Percentiles rank a stretch among this genome's conserved stretches.
These are phyloP conservation scores for Tachystola acroxantha DNA, from an alignment of 2,888 invertebrate genomes.

Conservation along the genomic window DNA sequence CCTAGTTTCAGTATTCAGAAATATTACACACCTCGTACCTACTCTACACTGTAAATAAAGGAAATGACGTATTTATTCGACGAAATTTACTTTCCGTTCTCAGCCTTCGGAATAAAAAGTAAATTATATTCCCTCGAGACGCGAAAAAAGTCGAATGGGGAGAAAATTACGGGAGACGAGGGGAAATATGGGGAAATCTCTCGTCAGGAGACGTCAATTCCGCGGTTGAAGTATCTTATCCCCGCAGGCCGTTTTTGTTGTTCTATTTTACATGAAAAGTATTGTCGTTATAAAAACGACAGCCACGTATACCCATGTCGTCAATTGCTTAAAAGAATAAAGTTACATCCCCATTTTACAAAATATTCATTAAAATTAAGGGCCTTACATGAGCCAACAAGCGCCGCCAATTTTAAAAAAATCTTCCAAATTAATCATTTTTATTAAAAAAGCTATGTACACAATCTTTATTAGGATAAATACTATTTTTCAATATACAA, in stretches of 20 bases:
- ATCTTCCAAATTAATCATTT: too few species aligned
- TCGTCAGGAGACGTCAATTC: conserved; percentile 14
- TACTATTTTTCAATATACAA: too few species aligned
- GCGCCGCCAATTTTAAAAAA: too few species aligned
- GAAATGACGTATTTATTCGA: conserved; percentile 13
- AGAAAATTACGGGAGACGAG: conserved; percentile 23
- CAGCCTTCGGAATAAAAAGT: conserved; percentile 27
- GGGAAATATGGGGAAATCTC: conserved; percentile 26
- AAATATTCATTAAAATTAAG: too few species aligned
- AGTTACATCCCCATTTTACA: too few species aligned
- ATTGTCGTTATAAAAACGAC: not conserved
- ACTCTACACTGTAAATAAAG: not conserved
- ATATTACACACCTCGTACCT: not conserved
- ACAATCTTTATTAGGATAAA: too few species aligned
- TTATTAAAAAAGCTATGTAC: too few species aligned
- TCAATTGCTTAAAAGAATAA: too few species aligned
- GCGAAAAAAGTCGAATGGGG: conserved; percentile 23
- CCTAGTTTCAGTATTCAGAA: too few species aligned
- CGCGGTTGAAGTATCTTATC: conserved; percentile 6
- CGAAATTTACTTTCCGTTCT: conserved; percentile 20
- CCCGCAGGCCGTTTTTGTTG: conserved; percentile 7
- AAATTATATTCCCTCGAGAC: conserved; percentile 29
- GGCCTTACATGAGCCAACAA: too few species aligned
- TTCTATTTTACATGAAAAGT: not conserved
- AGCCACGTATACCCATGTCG: too few species aligned